Evolutionary conservation across 2,888 invertebrate species (phyloP).

Genomic region (Cheilosia pagana): DNA sequence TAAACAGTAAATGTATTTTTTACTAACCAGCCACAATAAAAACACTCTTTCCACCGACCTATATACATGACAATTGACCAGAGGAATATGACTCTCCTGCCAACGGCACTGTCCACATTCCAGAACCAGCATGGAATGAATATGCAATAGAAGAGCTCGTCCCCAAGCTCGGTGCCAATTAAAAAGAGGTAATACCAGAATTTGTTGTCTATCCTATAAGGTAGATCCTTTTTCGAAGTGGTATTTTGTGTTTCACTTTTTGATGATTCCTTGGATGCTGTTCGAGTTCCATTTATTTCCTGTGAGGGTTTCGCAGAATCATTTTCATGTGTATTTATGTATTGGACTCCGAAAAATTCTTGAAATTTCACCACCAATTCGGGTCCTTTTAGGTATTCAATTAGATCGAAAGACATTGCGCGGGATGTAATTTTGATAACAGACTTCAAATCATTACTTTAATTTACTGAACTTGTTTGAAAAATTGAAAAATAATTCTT

Average conservation of each 20-base stretch:
- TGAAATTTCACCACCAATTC: slow-evolving; percentile 91
- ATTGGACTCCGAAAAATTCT: slow-evolving; percentile 90
- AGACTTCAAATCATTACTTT: slow-evolving; percentile 37
- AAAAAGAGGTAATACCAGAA: slow-evolving; percentile 94
- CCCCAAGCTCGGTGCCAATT: slow-evolving; percentile 93
- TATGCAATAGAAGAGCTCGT: slow-evolving; percentile 95
- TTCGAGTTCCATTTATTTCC: slow-evolving; percentile 81
- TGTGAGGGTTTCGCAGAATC: slow-evolving; percentile 16
- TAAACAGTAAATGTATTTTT: slow-evolving; percentile 51
- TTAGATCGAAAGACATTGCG: slow-evolving; percentile 77
- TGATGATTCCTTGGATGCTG: slow-evolving; percentile 82
- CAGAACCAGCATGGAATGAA: slow-evolving; percentile 97
- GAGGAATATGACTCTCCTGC: slow-evolving; percentile 91
- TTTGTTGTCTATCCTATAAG: slow-evolving; percentile 86
- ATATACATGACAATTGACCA: slow-evolving; percentile 94
- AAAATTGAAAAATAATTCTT: slow-evolving; percentile 4
- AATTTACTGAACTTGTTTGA: neutral
- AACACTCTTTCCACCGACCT: slow-evolving; percentile 84
- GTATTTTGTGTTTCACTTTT: slow-evolving; percentile 80
- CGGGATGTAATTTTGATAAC: slow-evolving; percentile 14
- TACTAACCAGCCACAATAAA: neutral
- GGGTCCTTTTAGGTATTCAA: slow-evolving; percentile 90
- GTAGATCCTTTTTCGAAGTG: slow-evolving; percentile 42
- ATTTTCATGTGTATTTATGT: slow-evolving; percentile 75
- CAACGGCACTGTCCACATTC: slow-evolving; percentile 95